Percentiles rank a stretch among this genome's conserved stretches.
These are phyloP conservation scores for Chironomus tepperi DNA, from an alignment of 1,140 invertebrate genomes.

Conservation along the genomic window DNA sequence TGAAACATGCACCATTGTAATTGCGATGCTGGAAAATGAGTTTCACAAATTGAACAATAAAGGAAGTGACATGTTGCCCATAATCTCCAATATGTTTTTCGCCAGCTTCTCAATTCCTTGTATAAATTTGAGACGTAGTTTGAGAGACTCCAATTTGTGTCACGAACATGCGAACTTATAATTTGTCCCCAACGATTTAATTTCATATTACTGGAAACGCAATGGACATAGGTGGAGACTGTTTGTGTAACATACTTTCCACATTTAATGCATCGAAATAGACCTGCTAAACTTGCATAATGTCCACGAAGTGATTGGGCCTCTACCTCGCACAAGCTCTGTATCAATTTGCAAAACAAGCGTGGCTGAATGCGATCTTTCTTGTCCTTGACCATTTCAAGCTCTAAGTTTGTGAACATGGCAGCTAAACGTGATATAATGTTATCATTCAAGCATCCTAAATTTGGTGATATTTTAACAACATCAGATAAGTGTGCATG, in stretches of 20 bases:
- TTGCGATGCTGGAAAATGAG: constrained; percentile 65
- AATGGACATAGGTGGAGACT: constrained; percentile 56
- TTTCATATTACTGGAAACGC: constrained; percentile 55
- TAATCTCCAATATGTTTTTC: constrained; percentile 84
- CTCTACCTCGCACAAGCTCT: constrained; percentile 58
- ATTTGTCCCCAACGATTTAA: constrained; percentile 60
- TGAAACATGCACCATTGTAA: constrained; percentile 74
- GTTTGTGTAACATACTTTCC: constrained; percentile 48
- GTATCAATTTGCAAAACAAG: constrained; percentile 72
- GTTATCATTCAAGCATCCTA: constrained; percentile 73
- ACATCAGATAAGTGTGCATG: constrained; percentile 72
- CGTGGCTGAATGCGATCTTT: constrained; percentile 76
- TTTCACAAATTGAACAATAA: constrained; percentile 63
- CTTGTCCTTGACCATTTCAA: constrained; percentile 66
- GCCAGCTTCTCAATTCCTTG: constrained; percentile 71
- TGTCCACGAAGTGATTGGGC: constrained; percentile 66
- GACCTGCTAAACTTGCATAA: constrained; percentile 62
- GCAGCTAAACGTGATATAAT: constrained; percentile 59
- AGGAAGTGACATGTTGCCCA: constrained; percentile 83
- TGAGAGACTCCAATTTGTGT: constrained; percentile 71
- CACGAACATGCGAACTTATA: constrained; percentile 58
- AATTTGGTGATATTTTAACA: constrained; percentile 63
- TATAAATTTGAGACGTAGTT: constrained; percentile 69
- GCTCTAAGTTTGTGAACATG: constrained; percentile 68
- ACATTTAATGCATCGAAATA: constrained; percentile 58